A percentile compares a stretch with the other conserved stretches of the same genome.
Evolutionary conservation across 2,797 vertebrate genomes (phyloP).

Genomic region (Myoxocephalus aenaeus): DNA sequence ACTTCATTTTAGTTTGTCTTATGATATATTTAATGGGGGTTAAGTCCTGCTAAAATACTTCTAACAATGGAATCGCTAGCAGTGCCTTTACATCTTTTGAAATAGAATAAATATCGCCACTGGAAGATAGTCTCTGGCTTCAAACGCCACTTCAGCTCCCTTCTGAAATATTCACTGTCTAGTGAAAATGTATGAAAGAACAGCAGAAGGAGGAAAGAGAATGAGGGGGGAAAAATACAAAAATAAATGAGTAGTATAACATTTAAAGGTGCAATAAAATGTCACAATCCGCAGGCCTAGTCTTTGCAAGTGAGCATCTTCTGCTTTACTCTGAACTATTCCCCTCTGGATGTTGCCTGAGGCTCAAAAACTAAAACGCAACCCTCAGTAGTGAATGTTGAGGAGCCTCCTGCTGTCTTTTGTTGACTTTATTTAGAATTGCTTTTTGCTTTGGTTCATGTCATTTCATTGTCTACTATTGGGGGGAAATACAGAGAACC

Average conservation of each 20-base stretch:
- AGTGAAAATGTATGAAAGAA: conserved; percentile 1
- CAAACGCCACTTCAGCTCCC: background rate
- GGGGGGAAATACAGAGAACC: background rate
- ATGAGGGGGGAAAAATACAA: background rate
- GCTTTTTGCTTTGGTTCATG: conserved; percentile 15
- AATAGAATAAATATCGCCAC: background rate
- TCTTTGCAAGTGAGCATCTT: conserved; percentile 23
- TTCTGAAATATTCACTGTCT: background rate
- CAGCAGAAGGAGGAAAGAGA: background rate
- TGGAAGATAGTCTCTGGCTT: background rate
- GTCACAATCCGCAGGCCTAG: conserved; percentile 3
- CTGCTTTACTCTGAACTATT: conserved; percentile 26
- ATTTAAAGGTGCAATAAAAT: conserved; percentile 20
- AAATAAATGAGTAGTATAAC: conserved; percentile 6
- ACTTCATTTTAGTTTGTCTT: background rate
- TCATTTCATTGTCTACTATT: background rate
- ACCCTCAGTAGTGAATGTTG: conserved; percentile 2
- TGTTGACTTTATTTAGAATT: conserved; percentile 1
- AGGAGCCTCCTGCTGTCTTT: conserved; percentile 9
- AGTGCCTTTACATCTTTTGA: background rate
- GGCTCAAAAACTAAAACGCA: conserved; percentile 22
- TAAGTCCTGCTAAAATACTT: background rate
- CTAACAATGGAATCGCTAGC: background rate
- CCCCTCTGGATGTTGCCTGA: conserved; percentile 9
- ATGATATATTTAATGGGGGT: background rate